These are phyloP conservation scores for Poeciliopsis turneri DNA, from an alignment of 2,797 vertebrate genomes.

Conservation along the genomic window DNA sequence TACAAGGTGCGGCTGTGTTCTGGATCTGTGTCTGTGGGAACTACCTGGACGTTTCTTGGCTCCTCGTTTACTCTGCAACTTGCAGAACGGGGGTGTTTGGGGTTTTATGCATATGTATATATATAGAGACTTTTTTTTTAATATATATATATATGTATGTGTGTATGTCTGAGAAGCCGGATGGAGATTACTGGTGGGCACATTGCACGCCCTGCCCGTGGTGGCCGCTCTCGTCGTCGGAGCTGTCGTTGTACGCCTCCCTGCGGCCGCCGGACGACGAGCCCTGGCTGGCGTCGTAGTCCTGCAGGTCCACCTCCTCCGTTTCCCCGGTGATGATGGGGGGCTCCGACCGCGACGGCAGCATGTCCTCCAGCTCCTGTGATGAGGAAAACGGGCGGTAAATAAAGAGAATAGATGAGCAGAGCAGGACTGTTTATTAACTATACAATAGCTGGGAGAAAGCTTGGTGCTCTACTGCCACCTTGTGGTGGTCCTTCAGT, in stretches of 20 bases:
- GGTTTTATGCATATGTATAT: neutral
- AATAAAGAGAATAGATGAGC: neutral
- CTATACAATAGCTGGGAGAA: neutral
- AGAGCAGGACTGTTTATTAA: neutral
- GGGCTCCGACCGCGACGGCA: conserved; percentile 92
- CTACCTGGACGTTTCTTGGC: conserved; percentile 65
- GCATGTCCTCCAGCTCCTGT: conserved; percentile 96
- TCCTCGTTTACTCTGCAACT: conserved; percentile 78
- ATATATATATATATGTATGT: conserved; percentile 52
- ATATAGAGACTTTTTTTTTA: conserved; percentile 13
- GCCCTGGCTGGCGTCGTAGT: conserved; percentile 91
- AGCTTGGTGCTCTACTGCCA: neutral
- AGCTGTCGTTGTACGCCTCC: conserved; percentile 98
- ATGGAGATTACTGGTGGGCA: conserved; percentile 92
- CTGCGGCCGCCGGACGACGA: conserved; percentile 89
- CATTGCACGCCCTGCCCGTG: conserved; percentile 96
- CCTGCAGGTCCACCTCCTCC: conserved; percentile 97
- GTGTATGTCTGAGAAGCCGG: conserved; percentile 2
- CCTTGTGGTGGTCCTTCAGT: neutral
- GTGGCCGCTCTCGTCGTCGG: conserved; percentile 93
- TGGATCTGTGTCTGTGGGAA: conserved; percentile 45
- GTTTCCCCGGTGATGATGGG: conserved; percentile 89
- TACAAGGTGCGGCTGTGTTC: conserved; percentile 20
- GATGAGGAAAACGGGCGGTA: neutral
- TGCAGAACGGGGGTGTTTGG: conserved; percentile 28